These are phyloP conservation scores for Rhopilema esculentum DNA, from an alignment of 30 jellyfish, hydroid and myxozoan genomes.

Conservation along the genomic window DNA sequence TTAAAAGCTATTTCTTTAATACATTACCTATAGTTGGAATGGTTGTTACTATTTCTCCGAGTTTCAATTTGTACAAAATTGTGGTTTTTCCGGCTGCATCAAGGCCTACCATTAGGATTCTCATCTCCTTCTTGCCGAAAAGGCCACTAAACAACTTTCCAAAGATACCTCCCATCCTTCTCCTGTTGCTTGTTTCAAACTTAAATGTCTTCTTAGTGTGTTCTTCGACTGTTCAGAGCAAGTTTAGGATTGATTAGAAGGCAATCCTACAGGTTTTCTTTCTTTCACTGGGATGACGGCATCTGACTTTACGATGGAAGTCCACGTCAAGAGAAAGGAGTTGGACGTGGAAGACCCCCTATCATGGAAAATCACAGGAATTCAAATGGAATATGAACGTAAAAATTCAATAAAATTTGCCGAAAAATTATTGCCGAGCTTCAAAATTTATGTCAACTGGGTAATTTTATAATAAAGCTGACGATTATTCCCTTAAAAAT, in stretches of 20 bases:
- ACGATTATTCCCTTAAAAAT: too few species aligned
- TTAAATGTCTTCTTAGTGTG: background rate
- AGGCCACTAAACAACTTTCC: conserved; percentile 69
- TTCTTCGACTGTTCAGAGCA: background rate
- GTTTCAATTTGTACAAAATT: conserved; percentile 82
- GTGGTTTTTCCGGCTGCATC: conserved; percentile 99
- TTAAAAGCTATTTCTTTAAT: background rate
- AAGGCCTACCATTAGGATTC: conserved; percentile 98
- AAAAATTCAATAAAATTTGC: background rate
- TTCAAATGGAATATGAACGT: background rate
- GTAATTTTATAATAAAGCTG: too few species aligned
- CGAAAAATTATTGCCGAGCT: background rate
- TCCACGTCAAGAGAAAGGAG: conserved; percentile 77
- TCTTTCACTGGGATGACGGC: conserved; percentile 34
- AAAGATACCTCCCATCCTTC: conserved; percentile 70
- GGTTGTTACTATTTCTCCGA: conserved; percentile 43
- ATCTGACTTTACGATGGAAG: conserved; percentile 49
- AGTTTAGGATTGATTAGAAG: background rate
- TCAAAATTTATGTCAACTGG: background rate
- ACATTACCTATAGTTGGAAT: conserved; percentile 40
- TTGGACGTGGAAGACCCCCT: conserved; percentile 53
- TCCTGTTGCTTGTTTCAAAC: background rate
- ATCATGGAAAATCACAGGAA: background rate
- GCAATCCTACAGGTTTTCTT: background rate
- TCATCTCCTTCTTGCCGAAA: conserved; percentile 95